These are phyloP conservation scores for Caerostris darwini DNA, from an alignment of 1,140 invertebrate genomes.

Conservation along the genomic window DNA sequence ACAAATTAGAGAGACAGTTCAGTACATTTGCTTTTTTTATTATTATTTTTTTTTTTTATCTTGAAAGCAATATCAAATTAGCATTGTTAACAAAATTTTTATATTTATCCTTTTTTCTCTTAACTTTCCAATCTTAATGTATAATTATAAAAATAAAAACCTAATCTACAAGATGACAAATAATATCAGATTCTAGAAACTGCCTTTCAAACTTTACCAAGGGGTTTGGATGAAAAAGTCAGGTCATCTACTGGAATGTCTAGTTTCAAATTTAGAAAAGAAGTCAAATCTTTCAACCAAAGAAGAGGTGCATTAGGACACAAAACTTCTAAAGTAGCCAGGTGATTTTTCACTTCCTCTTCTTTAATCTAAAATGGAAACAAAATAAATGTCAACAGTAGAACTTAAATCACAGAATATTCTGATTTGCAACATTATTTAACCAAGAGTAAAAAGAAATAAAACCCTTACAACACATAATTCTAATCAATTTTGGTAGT, in stretches of 20 bases:
- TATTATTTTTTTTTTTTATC: too few relatives aligned
- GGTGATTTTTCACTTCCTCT: slow-evolving; percentile 61
- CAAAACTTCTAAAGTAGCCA: slow-evolving; percentile 62
- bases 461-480: neutral
- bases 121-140: too few relatives aligned
- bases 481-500: too few relatives aligned
- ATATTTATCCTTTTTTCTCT: too few relatives aligned
- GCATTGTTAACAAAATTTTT: too few relatives aligned
- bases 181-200: too few relatives aligned
- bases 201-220: slow-evolving; percentile 79
- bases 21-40: too few relatives aligned
- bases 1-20: too few relatives aligned
- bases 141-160: too few relatives aligned
- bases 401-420: too few relatives aligned
- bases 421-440: neutral
- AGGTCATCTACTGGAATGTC: slow-evolving; percentile 80
- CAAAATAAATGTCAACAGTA: neutral
- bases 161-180: too few relatives aligned
- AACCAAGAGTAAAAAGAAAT: neutral
- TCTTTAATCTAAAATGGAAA: slow-evolving; percentile 29
- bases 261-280: slow-evolving; percentile 81
- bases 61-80: too few relatives aligned
- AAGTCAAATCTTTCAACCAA: slow-evolving; percentile 83
- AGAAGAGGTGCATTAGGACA: slow-evolving; percentile 82
- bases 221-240: slow-evolving; percentile 80